phyloP scores from a whole-genome alignment of 2,113 vertebrate species.

The Proterorhinus semilunaris region DNA sequence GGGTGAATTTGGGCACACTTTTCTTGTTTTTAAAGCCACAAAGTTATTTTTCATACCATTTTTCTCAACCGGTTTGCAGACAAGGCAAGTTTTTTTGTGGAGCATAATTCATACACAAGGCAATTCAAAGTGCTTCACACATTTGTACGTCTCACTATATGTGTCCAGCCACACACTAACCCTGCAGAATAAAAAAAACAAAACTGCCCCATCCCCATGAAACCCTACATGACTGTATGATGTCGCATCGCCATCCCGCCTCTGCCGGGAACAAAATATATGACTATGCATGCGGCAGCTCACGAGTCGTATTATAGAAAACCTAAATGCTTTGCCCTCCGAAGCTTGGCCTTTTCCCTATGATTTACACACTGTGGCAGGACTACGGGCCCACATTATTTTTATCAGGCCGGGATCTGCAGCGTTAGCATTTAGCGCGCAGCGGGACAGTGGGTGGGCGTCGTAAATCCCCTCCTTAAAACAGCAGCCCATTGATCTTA shows the following conservation, averaged over 20 bases:
- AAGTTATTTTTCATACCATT: too few relatives aligned
- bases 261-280: background rate
- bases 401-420: slow-evolving; percentile 56
- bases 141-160: too few relatives aligned
- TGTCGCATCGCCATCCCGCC: background rate
- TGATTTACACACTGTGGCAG: slow-evolving; percentile 56
- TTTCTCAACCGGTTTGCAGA: too few relatives aligned
- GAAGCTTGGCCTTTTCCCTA: slow-evolving; percentile 13
- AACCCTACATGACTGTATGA: background rate
- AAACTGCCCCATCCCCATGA: background rate
- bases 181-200: background rate
- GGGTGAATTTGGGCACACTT: too few relatives aligned
- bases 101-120: too few relatives aligned
- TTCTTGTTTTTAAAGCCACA: too few relatives aligned
- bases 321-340: slow-evolving; percentile 59
- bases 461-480: slow-evolving; percentile 53
- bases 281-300: background rate
- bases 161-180: too few relatives aligned
- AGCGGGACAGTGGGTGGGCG: slow-evolving; percentile 14
- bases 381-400: slow-evolving; percentile 25
- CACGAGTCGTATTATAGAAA: slow-evolving; percentile 18
- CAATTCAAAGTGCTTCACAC: too few relatives aligned
- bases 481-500: slow-evolving; percentile 59
- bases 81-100: too few relatives aligned
- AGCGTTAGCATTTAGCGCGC: slow-evolving; percentile 46